Base-by-base conservation (phyloP, 2,888 invertebrate genomes). In the Heliothis peltigera region DNA sequence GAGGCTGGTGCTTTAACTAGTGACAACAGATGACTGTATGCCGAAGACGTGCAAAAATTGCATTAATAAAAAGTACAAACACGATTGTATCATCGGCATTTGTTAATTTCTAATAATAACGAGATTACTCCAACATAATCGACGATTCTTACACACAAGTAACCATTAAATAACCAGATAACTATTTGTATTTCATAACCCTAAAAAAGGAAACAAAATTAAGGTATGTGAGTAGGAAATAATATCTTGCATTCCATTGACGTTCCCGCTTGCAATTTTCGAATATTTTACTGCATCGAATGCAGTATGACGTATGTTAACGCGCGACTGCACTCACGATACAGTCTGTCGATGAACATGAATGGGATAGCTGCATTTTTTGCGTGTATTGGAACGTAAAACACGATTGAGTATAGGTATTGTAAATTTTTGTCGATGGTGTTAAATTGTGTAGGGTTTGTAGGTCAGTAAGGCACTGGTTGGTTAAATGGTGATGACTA, bases 141-240 rank as follows among this genome's bases (percentile, higher is more conserved):
- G n/a, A 4, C 1, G 4, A 0, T 5, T 1, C 42, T 2, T 19
- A 10, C 21, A 1, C 0, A 22, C 2, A 32, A 22, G 15, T 32
- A 7, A 28, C 8, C 8, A 35, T 44, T 39, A 44, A 6, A 25
- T 6, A 43, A 64, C 32, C 18, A 2, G n/a, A n/a, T 8, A 44
- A 64, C 19, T 0, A 8, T 6, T n/a, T 12, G 25, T 6, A 32
- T 48, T 66, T 32, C 39, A 42, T 52, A 48, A 67, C 47, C 35
- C 42, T 19, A 19, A 35, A n/a, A 59, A 52, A 52, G 52, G 32
- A 66, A 66, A 67, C 15, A 19, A 28, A 22, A 10, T 1, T 7
- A 18, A 17, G 19, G n/a, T 53, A 66, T 66, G 32, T 67, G 52
- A 4, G 52, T 42, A 66, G 22, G 17, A 53, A 66, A 59, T 42